phyloP scores from a whole-genome alignment of 2,113 vertebrate genomes.

The Suricata suricatta region DNA sequence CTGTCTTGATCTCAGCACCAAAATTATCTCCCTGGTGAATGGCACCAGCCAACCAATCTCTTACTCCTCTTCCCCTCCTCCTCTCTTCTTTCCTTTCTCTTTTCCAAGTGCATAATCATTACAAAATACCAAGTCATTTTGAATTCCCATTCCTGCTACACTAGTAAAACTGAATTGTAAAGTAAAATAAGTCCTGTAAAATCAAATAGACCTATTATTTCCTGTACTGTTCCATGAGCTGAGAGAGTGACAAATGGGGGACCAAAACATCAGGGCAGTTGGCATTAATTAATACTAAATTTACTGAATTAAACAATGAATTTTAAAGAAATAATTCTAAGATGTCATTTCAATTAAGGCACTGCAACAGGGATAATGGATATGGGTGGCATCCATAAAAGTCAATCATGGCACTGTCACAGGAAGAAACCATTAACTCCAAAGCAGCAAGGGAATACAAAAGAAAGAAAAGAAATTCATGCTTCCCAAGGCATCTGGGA shows the following conservation, averaged over 20 bases:
- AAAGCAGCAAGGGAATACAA: conserved; percentile 11
- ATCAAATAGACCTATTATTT: conserved; percentile 72
- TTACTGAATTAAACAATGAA: conserved; percentile 80
- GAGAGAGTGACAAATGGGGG: conserved; percentile 71
- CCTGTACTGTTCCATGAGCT: conserved; percentile 1
- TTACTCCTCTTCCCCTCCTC: neutral
- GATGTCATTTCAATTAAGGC: conserved; percentile 78
- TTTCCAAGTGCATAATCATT: neutral
- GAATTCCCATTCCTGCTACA: neutral
- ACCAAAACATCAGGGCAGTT: conserved; percentile 66
- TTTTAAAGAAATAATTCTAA: conserved; percentile 80
- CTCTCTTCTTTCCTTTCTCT: neutral
- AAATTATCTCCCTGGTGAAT: neutral
- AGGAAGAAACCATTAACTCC: conserved; percentile 63
- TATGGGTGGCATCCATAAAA: conserved; percentile 54
- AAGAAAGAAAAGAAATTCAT: conserved; percentile 3
- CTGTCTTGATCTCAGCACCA: neutral
- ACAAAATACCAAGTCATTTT: neutral
- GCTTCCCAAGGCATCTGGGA: neutral
- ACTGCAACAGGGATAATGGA: conserved; percentile 64
- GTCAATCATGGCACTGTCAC: conserved; percentile 52
- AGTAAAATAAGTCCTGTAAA: conserved; percentile 49
- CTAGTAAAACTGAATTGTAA: conserved; percentile 47
- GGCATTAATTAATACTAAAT: conserved; percentile 78
- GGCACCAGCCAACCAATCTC: neutral